Conservation (phyloP, 2,113 vertebrate species). For the Istiophorus platypterus region DNA sequence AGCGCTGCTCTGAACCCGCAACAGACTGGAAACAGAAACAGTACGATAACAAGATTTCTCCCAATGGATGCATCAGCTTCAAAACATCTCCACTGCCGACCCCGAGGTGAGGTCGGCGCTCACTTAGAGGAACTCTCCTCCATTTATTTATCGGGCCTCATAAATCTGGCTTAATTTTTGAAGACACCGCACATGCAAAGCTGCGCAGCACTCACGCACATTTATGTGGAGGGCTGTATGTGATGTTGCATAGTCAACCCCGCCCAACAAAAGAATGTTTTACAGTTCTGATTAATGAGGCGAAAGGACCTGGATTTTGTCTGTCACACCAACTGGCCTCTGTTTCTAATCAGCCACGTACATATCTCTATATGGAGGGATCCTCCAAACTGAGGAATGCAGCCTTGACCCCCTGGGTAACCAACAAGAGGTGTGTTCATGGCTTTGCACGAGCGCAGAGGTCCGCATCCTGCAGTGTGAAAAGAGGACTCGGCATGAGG, state of each 20-base stretch:
- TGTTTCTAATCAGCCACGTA: conserved; percentile 60
- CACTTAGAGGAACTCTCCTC: conserved; percentile 3
- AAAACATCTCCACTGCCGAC: conserved; percentile 13
- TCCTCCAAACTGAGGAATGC: conserved; percentile 50
- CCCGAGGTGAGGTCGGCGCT: background rate
- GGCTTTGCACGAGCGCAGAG: conserved; percentile 20
- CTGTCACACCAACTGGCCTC: conserved; percentile 24
- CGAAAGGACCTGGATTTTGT: conserved; percentile 54
- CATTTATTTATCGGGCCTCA: conserved; percentile 33
- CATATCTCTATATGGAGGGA: conserved; percentile 24
- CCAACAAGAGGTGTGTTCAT: background rate
- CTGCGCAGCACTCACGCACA: conserved; percentile 6
- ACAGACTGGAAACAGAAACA: conserved; percentile 31
- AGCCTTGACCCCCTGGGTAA: conserved; percentile 7
- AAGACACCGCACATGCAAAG: conserved; percentile 8
- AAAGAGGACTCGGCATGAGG: conserved; percentile 7
- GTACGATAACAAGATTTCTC: conserved; percentile 6
- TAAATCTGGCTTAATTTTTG: conserved; percentile 36
- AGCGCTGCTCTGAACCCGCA: conserved; percentile 6
- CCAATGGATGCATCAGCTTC: conserved; percentile 5
- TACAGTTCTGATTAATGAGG: conserved; percentile 41
- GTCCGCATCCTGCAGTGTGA: conserved; percentile 16
- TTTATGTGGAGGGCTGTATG: conserved; percentile 22
- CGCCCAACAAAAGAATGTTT: conserved; percentile 19
- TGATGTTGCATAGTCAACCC: background rate